Evolutionary conservation across 2,888 invertebrate genomes (phyloP).

Genomic region (Gymnosoma rotundatum): DNA sequence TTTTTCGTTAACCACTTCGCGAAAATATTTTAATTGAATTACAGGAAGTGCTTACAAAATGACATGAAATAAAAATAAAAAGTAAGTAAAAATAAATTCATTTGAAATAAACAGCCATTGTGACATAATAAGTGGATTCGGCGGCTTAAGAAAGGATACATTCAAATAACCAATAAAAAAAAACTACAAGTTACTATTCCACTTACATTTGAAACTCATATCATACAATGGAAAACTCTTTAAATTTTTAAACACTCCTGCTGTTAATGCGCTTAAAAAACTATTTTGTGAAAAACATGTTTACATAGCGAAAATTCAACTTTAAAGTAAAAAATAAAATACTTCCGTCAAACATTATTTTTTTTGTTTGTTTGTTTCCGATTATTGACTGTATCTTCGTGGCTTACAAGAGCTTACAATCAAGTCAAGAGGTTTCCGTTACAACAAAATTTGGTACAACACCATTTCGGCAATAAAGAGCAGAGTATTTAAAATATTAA

Average conservation of each 20-base stretch:
- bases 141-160: constrained; percentile 45
- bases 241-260: background rate
- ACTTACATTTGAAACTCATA: constrained; percentile 45
- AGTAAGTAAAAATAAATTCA: constrained; percentile 15
- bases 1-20: too few species aligned
- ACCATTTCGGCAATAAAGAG: background rate
- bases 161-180: background rate
- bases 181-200: constrained; percentile 14
- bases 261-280: constrained; percentile 24
- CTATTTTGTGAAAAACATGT: constrained; percentile 30
- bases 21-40: constrained; percentile 5
- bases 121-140: constrained; percentile 60
- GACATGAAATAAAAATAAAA: constrained; percentile 17
- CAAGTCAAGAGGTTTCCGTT: constrained; percentile 74
- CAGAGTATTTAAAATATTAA: constrained; percentile 5
- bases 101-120: constrained; percentile 35
- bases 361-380: constrained; percentile 67
- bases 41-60: constrained; percentile 40
- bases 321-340: constrained; percentile 23
- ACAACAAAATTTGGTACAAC: constrained; percentile 57
- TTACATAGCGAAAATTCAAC: constrained; percentile 10
- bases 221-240: constrained; percentile 15
- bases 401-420: constrained; percentile 71
- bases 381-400: constrained; percentile 48
- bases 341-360: constrained; percentile 69